These are phyloP conservation scores for Gallinago paraguaiae DNA, from an alignment of 2,113 vertebrate genomes.

Conservation along the genomic window DNA sequence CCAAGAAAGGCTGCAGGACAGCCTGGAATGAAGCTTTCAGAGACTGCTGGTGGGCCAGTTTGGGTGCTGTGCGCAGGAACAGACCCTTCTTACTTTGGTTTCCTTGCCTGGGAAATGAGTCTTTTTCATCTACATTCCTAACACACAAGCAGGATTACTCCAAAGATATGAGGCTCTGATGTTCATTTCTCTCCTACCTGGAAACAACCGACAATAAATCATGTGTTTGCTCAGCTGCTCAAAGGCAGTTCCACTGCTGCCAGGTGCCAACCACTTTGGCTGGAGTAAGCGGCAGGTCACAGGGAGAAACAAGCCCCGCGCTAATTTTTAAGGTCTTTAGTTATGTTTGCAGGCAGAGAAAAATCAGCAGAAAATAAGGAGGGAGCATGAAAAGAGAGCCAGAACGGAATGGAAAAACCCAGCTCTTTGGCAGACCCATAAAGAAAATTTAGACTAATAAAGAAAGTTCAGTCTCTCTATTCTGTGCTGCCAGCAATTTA, in stretches of 20 bases:
- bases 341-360: neutral
- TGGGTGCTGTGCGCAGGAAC: neutral
- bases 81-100: neutral
- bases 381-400: neutral
- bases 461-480: slow-evolving; percentile 38
- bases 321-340: neutral
- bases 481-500: slow-evolving; percentile 41
- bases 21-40: neutral
- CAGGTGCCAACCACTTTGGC: neutral
- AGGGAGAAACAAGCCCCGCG: neutral
- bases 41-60: neutral
- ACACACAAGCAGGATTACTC: neutral
- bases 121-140: neutral
- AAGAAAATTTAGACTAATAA: slow-evolving; percentile 54
- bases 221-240: slow-evolving; percentile 32
- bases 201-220: neutral
- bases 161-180: neutral
- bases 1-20: neutral
- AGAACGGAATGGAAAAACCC: neutral
- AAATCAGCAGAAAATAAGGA: neutral
- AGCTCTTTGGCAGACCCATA: slow-evolving; percentile 22
- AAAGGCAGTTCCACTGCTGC: neutral
- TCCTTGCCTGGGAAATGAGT: neutral
- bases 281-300: neutral
- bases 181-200: neutral